Evolutionary conservation across 2,888 invertebrate species (phyloP), one percentile per base, ranked within the genome.

Genomic region (Amitus sp.): DNA sequence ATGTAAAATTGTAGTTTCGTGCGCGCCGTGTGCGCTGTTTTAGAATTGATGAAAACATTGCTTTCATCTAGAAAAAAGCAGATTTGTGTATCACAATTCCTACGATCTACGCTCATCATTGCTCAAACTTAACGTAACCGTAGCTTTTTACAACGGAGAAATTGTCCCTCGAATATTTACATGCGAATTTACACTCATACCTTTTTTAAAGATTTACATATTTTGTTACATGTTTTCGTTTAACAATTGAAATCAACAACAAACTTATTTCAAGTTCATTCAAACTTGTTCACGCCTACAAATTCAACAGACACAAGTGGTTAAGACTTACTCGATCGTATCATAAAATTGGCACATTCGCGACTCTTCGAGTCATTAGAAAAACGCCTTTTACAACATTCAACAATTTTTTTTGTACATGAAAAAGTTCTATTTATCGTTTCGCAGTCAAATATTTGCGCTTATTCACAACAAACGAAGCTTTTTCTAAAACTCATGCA

Each of bases 351-450:
- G 62, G 62, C 62, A 62, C 62, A 62, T 62, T 62, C 53, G 53
- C 54, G 62, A 62, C 62, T 62, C 56, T 62, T 33, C 19, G 52
- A 62, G 61, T 62, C 61, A 30, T 61, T 43, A 51, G 51, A 52
- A 56, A 43, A 34, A 23, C 23, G 23, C 23, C 4, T 23, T 23
- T 23, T 23, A 5, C 23, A 23, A 23, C 7, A 23, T 5, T 23
- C 7, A 3, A 7, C 3, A 23, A 23, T 23, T 23, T n/a, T n/a
- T n/a, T 10, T 42, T 20, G n/a, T 19, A 42, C 9, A 42, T 20
- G n/a, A n/a, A n/a, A n/a, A n/a, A n/a, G n/a, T n/a, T n/a, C n/a
- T n/a, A n/a, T n/a, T n/a, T n/a, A n/a, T n/a, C n/a, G n/a, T 34
- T 9, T 13, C 34, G 13, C n/a, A 34, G n/a, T 12, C 3, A 12